A percentile compares a stretch with the other conserved stretches of the same genome.
phyloP scores from a whole-genome alignment of 2,113 vertebrate genomes.

The Syngnathus typhle region DNA sequence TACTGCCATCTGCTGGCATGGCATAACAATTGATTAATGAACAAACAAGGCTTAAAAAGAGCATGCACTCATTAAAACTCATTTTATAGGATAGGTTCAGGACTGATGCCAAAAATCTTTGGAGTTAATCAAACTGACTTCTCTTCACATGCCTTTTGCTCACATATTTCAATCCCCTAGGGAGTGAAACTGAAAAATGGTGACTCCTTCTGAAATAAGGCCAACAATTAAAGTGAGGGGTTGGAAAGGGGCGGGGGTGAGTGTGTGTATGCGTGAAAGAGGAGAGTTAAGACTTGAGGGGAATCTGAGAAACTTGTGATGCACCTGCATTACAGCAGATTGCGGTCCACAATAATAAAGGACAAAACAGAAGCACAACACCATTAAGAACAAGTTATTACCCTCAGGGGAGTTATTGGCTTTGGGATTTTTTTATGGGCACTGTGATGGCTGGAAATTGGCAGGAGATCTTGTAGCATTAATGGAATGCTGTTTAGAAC shows the following conservation, averaged over 20 bases:
- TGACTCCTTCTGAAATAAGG: conserved; percentile 16
- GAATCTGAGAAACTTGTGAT: conserved; percentile 31
- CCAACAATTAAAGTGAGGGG: conserved; percentile 7
- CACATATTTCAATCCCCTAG: neutral
- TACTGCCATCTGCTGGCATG: conserved; percentile 63
- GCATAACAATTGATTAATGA: conserved; percentile 51
- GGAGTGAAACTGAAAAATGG: conserved; percentile 10
- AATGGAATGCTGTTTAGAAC: conserved; percentile 24
- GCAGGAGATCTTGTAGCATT: conserved; percentile 28
- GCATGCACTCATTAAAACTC: conserved; percentile 41
- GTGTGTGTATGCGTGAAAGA: neutral
- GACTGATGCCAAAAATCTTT: conserved; percentile 2
- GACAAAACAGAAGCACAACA: conserved; percentile 22
- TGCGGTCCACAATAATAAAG: conserved; percentile 17
- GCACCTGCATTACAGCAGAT: conserved; percentile 4
- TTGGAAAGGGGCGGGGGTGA: neutral
- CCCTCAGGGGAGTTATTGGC: conserved; percentile 35
- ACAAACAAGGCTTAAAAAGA: conserved; percentile 43
- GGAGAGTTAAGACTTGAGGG: conserved; percentile 15
- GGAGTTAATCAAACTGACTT: conserved; percentile 2
- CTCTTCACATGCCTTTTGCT: neutral
- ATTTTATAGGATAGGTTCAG: conserved; percentile 36
- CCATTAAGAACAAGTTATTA: conserved; percentile 42
- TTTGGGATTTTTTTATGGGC: conserved; percentile 35
- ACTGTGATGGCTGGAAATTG: conserved; percentile 36